Base-by-base conservation (phyloP, 2,888 invertebrate genomes). In the Dryadula phaetusa region DNA sequence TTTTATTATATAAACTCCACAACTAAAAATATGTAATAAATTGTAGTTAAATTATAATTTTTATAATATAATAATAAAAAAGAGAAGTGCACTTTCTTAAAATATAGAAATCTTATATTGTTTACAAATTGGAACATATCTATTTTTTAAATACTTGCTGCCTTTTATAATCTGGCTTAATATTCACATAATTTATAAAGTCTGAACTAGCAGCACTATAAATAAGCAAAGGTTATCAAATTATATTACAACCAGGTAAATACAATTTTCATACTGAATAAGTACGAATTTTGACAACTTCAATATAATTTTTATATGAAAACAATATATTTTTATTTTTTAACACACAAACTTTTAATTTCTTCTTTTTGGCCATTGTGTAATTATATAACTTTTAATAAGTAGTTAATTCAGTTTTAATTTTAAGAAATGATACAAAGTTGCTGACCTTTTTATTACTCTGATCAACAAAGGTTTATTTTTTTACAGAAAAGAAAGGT, bases 11-110 rank as follows among this genome's bases (percentile, higher is more conserved):
- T 54, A 56, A 62, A 54, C 18, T 54, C 46, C 20, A 66, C 32
- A 66, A 66, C 47, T 47, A 32, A 37, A 37, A 62, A 25, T 54
- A 47, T 47, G 61, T 66, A 47, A 62, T 52, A 37, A 37, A 54
- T 64, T 20, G 14, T 44, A 46, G 12, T 64, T 28, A 54, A 54
- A 54, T 54, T 54, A 54, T 34, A 20, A 18, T 32, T 34, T 54
- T 37, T 54, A 22, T 22, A 37, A 37, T 14, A 54, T n/a, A 54
- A 54, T 37, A 1, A 56, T 46, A 20, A 20, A 12, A 56, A 54
- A 54, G 18, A 7, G 22, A 56, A 22, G 56, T 56, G 5, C 56
- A 56, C 22, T 56, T 37, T 34, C 14, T 56, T 37, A 54, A 53
- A 37, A 22, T 54, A 20, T 18, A 20, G 20, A 53, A 32, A 16